Conservation (phyloP, 64 coral and sea anemone species). For the Platygyra sinensis region DNA sequence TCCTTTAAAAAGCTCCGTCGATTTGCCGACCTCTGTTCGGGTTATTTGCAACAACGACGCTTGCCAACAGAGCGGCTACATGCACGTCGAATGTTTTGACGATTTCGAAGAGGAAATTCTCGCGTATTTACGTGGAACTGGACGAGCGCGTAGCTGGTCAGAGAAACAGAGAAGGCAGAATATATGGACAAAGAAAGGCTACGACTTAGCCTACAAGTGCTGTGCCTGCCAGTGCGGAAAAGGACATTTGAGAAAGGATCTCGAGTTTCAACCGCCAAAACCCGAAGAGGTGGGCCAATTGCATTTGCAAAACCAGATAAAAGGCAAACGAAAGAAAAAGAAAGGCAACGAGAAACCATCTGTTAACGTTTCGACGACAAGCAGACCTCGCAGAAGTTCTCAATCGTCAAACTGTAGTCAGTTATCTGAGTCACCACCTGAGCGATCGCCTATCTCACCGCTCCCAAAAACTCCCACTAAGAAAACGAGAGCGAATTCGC, state of each 20-base stretch:
- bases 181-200: conserved; percentile 99
- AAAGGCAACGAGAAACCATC: conserved; percentile 90
- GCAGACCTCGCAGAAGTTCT: conserved; percentile 78
- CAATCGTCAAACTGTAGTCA: conserved; percentile 87
- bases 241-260: conserved; percentile 93
- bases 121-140: conserved; percentile 83
- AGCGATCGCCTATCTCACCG: conserved; percentile 86
- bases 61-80: conserved; percentile 84
- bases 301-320: conserved; percentile 48
- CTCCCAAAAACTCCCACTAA: conserved; percentile 80
- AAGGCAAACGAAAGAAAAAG: conserved; percentile 94
- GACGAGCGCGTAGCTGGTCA: conserved; percentile 93
- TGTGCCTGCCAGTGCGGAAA: conserved; percentile 91
- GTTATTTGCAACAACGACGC: conserved; percentile 97
- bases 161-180: conserved; percentile 96
- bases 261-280: conserved; percentile 75
- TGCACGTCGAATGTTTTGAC: conserved; percentile 96
- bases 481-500: conserved; percentile 82
- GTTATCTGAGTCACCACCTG: conserved; percentile 68
- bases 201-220: conserved; percentile 95
- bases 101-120: conserved; percentile 96
- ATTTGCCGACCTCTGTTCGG: conserved; percentile 76
- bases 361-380: conserved; percentile 61
- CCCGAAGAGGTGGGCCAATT: conserved; percentile 54
- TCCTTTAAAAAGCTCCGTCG: conserved; percentile 75